These are phyloP conservation scores for Clarias magur DNA, from an alignment of 2,113 vertebrate species.

Conservation along the genomic window DNA sequence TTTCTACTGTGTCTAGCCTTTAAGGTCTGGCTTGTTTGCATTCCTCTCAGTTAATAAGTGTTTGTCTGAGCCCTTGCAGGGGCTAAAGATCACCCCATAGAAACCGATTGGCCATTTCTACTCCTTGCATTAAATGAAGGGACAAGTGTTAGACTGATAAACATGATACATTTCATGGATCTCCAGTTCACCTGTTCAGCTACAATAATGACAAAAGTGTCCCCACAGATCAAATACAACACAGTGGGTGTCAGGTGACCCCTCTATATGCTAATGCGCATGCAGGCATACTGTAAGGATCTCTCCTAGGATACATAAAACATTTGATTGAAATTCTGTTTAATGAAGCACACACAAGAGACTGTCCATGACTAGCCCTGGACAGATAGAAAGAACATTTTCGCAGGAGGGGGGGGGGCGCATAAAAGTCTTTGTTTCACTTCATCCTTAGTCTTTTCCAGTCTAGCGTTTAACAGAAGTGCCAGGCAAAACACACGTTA, in stretches of 20 bases:
- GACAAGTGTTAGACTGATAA: constrained; percentile 45
- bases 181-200: constrained; percentile 49
- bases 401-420: constrained; percentile 20
- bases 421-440: constrained; percentile 30
- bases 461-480: constrained; percentile 42
- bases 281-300: neutral
- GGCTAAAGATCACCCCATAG: constrained; percentile 61
- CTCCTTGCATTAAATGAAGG: constrained; percentile 51
- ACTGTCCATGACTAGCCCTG: neutral
- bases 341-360: neutral
- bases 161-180: constrained; percentile 50
- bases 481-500: neutral
- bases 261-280: constrained; percentile 6
- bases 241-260: constrained; percentile 21
- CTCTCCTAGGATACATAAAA: neutral
- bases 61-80: constrained; percentile 67
- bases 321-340: neutral
- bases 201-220: constrained; percentile 35
- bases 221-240: constrained; percentile 14
- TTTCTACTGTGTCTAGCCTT: constrained; percentile 52
- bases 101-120: constrained; percentile 45
- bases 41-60: constrained; percentile 82
- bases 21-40: constrained; percentile 71
- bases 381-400: neutral
- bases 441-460: constrained; percentile 51